Evolutionary conservation across 1,140 invertebrate species (phyloP).

Genomic region (Lordiphosa mommai): DNA sequence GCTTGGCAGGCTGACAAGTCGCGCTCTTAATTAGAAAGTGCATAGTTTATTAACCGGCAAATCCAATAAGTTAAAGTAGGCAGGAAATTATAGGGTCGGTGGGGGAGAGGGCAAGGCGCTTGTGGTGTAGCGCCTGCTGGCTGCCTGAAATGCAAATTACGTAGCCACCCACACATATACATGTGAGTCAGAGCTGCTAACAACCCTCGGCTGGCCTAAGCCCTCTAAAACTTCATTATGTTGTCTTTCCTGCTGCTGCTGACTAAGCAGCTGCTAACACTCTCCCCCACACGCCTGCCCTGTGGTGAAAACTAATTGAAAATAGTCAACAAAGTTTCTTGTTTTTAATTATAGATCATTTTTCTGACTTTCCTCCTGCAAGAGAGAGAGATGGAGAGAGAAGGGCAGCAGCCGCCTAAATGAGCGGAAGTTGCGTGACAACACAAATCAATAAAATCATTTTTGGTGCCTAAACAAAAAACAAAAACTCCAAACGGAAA

Average conservation of each 20-base stretch:
- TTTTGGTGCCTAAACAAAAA: slow-evolving; percentile 45
- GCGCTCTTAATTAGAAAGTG: slow-evolving; percentile 58
- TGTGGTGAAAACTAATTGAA: slow-evolving; percentile 61
- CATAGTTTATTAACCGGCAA: slow-evolving; percentile 65
- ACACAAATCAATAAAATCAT: slow-evolving; percentile 69
- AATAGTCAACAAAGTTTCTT: slow-evolving; percentile 31
- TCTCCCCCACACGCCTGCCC: neutral
- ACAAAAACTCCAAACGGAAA: slow-evolving; percentile 59
- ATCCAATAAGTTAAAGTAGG: slow-evolving; percentile 58
- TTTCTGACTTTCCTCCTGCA: neutral
- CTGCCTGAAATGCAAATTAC: slow-evolving; percentile 48
- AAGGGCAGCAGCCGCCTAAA: neutral
- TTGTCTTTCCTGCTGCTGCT: slow-evolving; percentile 30
- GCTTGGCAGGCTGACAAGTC: slow-evolving; percentile 5
- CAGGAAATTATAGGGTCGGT: slow-evolving; percentile 8
- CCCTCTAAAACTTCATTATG: slow-evolving; percentile 65
- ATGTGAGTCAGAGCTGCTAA: slow-evolving; percentile 49
- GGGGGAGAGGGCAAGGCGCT: neutral
- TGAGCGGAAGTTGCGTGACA: slow-evolving; percentile 67
- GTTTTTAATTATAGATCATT: slow-evolving; percentile 46
- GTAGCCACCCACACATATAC: slow-evolving; percentile 19
- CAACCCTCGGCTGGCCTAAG: slow-evolving; percentile 28
- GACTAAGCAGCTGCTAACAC: slow-evolving; percentile 39
- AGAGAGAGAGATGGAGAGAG: neutral
- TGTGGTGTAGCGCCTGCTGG: neutral